phyloP scores from a whole-genome alignment of 2,797 vertebrate genomes.

The Poliocrania exsul region DNA sequence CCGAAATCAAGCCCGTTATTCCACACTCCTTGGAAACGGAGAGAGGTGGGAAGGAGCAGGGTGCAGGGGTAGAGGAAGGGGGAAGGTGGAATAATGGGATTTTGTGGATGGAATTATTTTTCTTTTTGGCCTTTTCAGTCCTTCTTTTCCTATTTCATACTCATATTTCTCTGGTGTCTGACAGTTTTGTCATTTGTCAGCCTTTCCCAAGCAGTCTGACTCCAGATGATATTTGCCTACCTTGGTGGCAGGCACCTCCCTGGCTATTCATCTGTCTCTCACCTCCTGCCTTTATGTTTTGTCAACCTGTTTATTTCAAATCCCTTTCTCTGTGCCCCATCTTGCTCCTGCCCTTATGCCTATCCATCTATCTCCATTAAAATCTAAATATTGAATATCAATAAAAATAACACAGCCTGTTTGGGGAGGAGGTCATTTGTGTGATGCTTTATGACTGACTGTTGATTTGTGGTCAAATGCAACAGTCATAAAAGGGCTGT shows the following conservation, averaged over 20 bases:
- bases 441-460: not conserved
- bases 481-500: not conserved
- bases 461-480: slow-evolving; percentile 49
- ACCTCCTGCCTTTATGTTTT: slow-evolving; percentile 19
- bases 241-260: slow-evolving; percentile 12
- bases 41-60: not conserved
- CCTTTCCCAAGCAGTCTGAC: not conserved
- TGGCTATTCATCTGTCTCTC: not conserved
- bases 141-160: not conserved
- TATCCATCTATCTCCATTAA: slow-evolving; percentile 37
- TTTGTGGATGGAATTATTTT: not conserved
- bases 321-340: not conserved
- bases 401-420: slow-evolving; percentile 25
- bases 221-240: not conserved
- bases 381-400: slow-evolving; percentile 55
- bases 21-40: not conserved
- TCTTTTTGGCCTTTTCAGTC: not conserved
- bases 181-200: not conserved
- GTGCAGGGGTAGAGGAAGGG: not conserved
- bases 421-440: not conserved
- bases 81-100: not conserved
- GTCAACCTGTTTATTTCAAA: not conserved
- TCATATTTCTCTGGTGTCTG: not conserved
- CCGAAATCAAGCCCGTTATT: not conserved
- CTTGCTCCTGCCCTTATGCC: not conserved